Evolutionary conservation across 2,797 vertebrate genomes (phyloP), one percentile per base, ranked within the genome.

Genomic region (Craterocephalus amniculus): DNA sequence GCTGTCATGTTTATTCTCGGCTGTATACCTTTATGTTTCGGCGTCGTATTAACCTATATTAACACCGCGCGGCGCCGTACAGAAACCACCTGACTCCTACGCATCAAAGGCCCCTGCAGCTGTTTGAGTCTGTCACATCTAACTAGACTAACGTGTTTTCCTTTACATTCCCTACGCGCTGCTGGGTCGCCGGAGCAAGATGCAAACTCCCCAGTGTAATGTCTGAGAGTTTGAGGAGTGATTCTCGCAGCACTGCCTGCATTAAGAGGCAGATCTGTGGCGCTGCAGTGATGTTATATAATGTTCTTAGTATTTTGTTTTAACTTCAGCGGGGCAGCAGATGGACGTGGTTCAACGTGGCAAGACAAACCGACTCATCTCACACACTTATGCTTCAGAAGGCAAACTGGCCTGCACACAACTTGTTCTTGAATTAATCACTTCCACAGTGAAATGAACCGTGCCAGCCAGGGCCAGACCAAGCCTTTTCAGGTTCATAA

Each of bases 31-130:
- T 89, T 83, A 78, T 84, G 82, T 83, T 24, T 29, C 45, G 1
- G 48, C 9, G 83, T 83, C 67, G 61, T 12, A 88, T 89, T 89
- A 89, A 89, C 88, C 88, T 89, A 88, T 85, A 88, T 89, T 87
- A 88, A 87, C 86, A 79, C 80, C 13, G 14, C 0, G 34, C 48
- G 49, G 70, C 60, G 62, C 29, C 69, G 74, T 24, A 52, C 81
- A 61, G 26, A 0, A 52, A 31, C 68, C 59, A 45, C 55, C 76
- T 48, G 79, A 74, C 83, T 80, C 76, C 60, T 34, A 63, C 1
- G 27, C 85, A 76, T 89, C 86, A 88, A 86, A 86, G 80, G 2
- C 38, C 69, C 32, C 64, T n/a, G 51, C 65, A 11, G 78, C 72
- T 70, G 78, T 80, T 83, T 86, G 80, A 82, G 52, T 62, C 74